phyloP scores from a whole-genome alignment of 2,888 invertebrate species.

The Polydrusus tereticollis region DNA sequence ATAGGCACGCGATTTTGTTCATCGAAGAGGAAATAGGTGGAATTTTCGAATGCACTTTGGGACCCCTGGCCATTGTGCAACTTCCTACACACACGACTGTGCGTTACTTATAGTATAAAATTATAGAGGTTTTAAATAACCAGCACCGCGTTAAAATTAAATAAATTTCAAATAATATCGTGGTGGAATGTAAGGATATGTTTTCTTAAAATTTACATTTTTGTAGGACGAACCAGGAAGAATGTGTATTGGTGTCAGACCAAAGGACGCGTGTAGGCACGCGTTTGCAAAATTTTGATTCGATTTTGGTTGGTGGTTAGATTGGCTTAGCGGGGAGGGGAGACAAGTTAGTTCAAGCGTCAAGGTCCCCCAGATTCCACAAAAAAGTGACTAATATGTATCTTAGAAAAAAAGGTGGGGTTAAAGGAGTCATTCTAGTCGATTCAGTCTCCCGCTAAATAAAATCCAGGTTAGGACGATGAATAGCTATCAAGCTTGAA shows the following conservation, averaged over 20 bases:
- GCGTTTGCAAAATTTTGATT: not conserved
- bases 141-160: conserved; percentile 18
- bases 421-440: too few species aligned
- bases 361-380: too few species aligned
- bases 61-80: conserved; percentile 52
- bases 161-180: conserved; percentile 41
- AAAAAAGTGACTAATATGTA: too few species aligned
- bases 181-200: conserved; percentile 24
- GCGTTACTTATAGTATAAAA: conserved; percentile 18
- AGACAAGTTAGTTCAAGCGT: too few species aligned
- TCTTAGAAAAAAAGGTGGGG: too few species aligned
- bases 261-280: conserved; percentile 26
- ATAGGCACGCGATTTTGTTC: conserved; percentile 51
- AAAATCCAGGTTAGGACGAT: too few species aligned
- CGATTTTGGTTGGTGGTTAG: too few species aligned
- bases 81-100: conserved; percentile 52
- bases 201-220: conserved; percentile 32
- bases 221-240: conserved; percentile 26
- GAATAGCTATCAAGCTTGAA: too few species aligned
- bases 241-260: not conserved
- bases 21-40: conserved; percentile 55
- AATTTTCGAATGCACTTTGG: conserved; percentile 54
- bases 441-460: too few species aligned
- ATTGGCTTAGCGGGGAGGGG: too few species aligned
- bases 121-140: conserved; percentile 37